Base-by-base conservation (phyloP, 2,113 vertebrate genomes). In the Nesogale talazaci region DNA sequence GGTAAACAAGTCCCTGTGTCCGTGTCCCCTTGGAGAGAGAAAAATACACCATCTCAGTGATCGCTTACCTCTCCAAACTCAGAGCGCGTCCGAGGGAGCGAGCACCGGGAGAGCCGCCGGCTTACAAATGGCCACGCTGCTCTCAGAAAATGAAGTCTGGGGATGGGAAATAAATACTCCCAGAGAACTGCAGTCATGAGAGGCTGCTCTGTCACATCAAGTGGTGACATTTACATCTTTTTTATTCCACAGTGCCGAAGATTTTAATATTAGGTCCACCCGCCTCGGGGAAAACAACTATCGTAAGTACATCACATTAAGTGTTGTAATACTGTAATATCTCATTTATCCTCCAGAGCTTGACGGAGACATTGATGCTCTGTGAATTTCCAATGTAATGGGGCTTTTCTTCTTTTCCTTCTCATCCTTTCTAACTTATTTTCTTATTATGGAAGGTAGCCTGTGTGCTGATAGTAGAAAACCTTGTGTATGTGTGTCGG, bases 231-330 rank as follows among this genome's bases (percentile, higher is more conserved):
- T 90, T 74, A 17, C 6, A 8, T 94, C 0, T 97, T 92, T 52
- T 96, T 92, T 96, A 4, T 92, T 95, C 97, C 83, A 38, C 94
- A 98, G 97, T 98, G 97, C 98, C 98, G 96, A 96, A 95, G 96
- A 97, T 98, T 61, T 95, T 96, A 67, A 86, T 99, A 78, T 94
- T 99, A 57, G 99, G 99, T 6, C 99, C 99, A 3, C 98, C 99
- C 2, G 98, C 98, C 95, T 98, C 99, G 5, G 99, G 99, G 70
- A 98, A 98, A 92, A 96, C 97, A 1, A 98, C 98, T 0, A 97
- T 98, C 93, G 98, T 99, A 97, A 98, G 98, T 98, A 96, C 67
- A 6, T 23, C 23, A 0, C 25, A 1, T 87, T 88, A 65, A 40
- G 3, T 25, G 79, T 19, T 38, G 9, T 22, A 2, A 17, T 7